A percentile compares a stretch with the other conserved stretches of the same genome.
Conservation (phyloP, 2,797 vertebrate genomes). For the Merluccius polli region DNA sequence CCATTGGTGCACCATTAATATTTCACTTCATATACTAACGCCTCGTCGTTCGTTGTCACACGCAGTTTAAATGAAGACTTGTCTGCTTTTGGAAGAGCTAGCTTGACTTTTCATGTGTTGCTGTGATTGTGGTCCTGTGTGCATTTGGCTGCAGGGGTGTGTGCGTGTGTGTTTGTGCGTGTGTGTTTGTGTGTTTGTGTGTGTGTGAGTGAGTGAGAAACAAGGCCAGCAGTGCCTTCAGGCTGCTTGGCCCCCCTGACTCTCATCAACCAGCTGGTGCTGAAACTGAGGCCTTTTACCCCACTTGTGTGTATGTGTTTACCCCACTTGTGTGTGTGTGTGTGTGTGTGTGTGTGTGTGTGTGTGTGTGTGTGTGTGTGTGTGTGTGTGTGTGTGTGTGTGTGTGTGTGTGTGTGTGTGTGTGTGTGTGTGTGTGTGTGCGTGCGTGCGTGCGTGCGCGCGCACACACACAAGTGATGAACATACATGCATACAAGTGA, state of each 20-base stretch:
- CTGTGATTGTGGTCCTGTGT: neutral
- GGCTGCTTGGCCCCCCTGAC: slow-evolving; percentile 69
- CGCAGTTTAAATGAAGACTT: neutral
- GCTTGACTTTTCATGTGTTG: neutral
- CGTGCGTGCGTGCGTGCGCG: slow-evolving; percentile 2
- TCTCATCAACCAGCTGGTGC: slow-evolving; percentile 73
- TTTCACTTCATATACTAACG: neutral
- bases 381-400: no score
- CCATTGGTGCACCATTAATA: neutral
- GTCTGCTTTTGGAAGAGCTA: no score
- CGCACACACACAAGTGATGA: slow-evolving; percentile 15
- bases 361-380: no score
- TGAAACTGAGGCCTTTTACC: slow-evolving; percentile 68
- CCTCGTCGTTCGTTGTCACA: neutral
- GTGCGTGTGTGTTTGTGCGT: slow-evolving; percentile 25
- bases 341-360: no score
- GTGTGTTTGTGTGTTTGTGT: slow-evolving; percentile 23
- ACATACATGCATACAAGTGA: slow-evolving; percentile 4
- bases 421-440: neutral
- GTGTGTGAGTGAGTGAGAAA: slow-evolving; percentile 35
- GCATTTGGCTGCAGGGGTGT: neutral
- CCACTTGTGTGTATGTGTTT: no score
- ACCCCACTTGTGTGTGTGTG: no score
- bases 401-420: no score
- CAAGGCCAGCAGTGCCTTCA: slow-evolving; percentile 65